These are phyloP conservation scores for Oreotrochilus melanogaster DNA, from an alignment of 2,113 vertebrate species.

Conservation along the genomic window DNA sequence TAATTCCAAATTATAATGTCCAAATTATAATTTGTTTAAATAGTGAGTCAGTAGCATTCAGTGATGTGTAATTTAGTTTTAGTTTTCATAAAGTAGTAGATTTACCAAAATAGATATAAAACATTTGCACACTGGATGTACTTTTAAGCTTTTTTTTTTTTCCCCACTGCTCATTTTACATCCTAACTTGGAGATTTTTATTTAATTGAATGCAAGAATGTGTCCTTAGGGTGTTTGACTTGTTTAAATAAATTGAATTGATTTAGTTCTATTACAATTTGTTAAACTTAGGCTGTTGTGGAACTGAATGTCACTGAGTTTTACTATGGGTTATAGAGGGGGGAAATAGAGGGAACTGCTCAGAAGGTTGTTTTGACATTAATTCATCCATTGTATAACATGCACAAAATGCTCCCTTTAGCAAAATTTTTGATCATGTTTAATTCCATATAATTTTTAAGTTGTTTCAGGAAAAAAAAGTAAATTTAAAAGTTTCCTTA, in stretches of 20 bases:
- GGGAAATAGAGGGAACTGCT: background rate
- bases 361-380: background rate
- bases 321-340: background rate
- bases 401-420: background rate
- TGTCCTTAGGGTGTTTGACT: slow-evolving; percentile 9
- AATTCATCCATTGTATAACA: background rate
- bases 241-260: slow-evolving; percentile 56
- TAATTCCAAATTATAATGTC: background rate
- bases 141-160: background rate
- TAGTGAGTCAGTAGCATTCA: background rate
- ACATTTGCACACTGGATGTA: background rate
- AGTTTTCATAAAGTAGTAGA: background rate
- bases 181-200: background rate
- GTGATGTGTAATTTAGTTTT: background rate
- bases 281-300: slow-evolving; percentile 9
- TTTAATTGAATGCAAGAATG: slow-evolving; percentile 2
- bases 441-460: background rate
- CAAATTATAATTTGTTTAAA: background rate
- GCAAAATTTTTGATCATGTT: background rate
- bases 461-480: background rate
- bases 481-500: background rate
- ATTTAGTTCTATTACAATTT: slow-evolving; percentile 36
- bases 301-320: background rate
- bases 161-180: background rate
- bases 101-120: background rate